Base-by-base conservation (phyloP, 2,888 invertebrate species). In the Leucophenga montana region DNA sequence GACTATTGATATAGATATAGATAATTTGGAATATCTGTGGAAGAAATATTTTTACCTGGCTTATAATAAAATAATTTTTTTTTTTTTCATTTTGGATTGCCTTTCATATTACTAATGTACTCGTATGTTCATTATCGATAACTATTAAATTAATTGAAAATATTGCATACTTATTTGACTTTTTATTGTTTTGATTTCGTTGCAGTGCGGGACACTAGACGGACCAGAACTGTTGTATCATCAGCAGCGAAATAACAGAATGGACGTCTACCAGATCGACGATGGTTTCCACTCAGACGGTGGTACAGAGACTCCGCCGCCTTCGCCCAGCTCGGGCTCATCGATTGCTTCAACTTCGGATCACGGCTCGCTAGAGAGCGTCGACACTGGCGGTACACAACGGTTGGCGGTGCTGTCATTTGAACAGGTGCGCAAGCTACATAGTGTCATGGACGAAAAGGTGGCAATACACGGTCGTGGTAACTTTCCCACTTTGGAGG, bases 391-490 rank as follows among this genome's bases (percentile, higher is more conserved):
- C 1, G 87, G 87, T 44, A 87, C 88, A 70, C 93, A 95, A 88
- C 92, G 97, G 76, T 92, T 95, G 87, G 95, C 97, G 66, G 98
- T 98, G 81, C 92, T 98, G 73, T 95, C 96, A 89, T 97, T 95
- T 90, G 98, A 98, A 89, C 98, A 99, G 89, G 97, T 98, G 83
- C 93, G 94, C 80, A 94, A 97, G 77, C 92, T 98, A 78, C 96
- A 97, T 90, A 94, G 96, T 88, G 97, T 98, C 62, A 97, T 98
- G 96, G 96, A 97, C 90, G 97, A 97, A 87, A 95, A 94, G 82
- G 95, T 97, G 77, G 92, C 95, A 87, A 96, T 98, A 89, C 96
- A 97, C 89, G 97, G 97, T 22, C 92, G 97, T 74, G 97, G 98
- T 66, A 95, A 96, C 90, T 98, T 97, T 89, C 98, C 98, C 75